Evolutionary conservation across 2,113 vertebrate species (phyloP).

Genomic region (Phoxinus phoxinus): DNA sequence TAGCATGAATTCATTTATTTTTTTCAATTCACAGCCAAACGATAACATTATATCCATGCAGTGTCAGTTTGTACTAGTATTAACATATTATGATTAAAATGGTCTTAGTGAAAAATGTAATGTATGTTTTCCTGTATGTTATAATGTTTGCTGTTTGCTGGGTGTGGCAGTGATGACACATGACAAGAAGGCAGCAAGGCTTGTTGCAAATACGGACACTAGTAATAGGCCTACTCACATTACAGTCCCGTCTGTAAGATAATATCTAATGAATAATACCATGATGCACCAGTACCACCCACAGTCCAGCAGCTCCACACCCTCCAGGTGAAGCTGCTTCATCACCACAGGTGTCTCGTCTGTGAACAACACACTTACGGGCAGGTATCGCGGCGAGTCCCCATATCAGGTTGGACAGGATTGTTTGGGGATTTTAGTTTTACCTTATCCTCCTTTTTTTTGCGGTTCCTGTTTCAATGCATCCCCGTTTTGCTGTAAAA

Average conservation of each 20-base stretch:
- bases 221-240: background rate
- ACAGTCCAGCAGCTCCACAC: background rate
- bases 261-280: background rate
- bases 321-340: background rate
- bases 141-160: background rate
- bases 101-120: background rate
- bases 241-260: background rate
- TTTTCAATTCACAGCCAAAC: background rate
- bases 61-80: too few species aligned
- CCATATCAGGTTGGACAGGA: constrained; percentile 69
- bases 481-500: background rate
- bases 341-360: background rate
- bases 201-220: background rate
- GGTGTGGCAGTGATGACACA: constrained; percentile 1
- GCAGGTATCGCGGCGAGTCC: background rate
- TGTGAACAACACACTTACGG: background rate
- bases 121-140: background rate
- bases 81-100: too few species aligned
- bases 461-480: background rate
- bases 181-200: background rate
- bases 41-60: background rate
- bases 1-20: background rate
- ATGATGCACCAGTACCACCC: background rate
- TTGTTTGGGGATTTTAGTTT: constrained; percentile 37
- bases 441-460: background rate